phyloP scores from a whole-genome alignment of 2,888 invertebrate species.

The Trypoxylon attenuatum region DNA sequence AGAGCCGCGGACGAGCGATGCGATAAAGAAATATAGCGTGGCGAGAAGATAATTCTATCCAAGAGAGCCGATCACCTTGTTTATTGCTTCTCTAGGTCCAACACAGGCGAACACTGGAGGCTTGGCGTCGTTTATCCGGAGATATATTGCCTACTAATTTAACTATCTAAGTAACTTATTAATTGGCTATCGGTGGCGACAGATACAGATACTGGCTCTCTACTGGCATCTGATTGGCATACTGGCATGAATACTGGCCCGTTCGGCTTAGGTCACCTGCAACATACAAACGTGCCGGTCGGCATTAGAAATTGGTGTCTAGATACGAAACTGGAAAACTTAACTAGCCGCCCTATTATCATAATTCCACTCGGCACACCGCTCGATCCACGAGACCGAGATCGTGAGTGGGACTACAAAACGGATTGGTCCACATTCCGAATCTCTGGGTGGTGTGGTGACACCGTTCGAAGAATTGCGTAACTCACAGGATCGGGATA shows the following conservation, averaged over 20 bases:
- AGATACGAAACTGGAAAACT: slow-evolving; percentile 29
- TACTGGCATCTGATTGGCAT: slow-evolving; percentile 71
- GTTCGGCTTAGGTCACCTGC: slow-evolving; percentile 66
- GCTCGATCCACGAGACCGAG: slow-evolving; percentile 12
- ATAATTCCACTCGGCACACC: slow-evolving; percentile 29
- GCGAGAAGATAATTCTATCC: too few species aligned
- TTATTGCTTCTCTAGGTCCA: background rate
- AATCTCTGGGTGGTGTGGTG: too few species aligned
- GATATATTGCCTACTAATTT: slow-evolving; percentile 49
- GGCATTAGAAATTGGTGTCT: slow-evolving; percentile 43
- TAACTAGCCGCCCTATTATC: slow-evolving; percentile 39
- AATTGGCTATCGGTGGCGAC: slow-evolving; percentile 62
- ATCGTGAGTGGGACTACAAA: slow-evolving; percentile 8
- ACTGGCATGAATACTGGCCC: slow-evolving; percentile 74
- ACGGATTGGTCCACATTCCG: background rate
- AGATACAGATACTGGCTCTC: slow-evolving; percentile 63
- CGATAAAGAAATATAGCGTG: background rate
- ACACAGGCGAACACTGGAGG: too few species aligned
- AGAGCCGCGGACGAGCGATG: slow-evolving; percentile 2
- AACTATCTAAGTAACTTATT: slow-evolving; percentile 64
- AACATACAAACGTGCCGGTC: slow-evolving; percentile 56
- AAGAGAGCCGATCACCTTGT: slow-evolving; percentile 3
- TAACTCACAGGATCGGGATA: background rate
- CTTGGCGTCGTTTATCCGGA: too few species aligned
- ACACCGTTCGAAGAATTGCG: too few species aligned